Percentiles rank a stretch among this genome's conserved stretches.
phyloP scores from a whole-genome alignment of 2,113 vertebrate species.

The Genyomyrus donnyi region DNA sequence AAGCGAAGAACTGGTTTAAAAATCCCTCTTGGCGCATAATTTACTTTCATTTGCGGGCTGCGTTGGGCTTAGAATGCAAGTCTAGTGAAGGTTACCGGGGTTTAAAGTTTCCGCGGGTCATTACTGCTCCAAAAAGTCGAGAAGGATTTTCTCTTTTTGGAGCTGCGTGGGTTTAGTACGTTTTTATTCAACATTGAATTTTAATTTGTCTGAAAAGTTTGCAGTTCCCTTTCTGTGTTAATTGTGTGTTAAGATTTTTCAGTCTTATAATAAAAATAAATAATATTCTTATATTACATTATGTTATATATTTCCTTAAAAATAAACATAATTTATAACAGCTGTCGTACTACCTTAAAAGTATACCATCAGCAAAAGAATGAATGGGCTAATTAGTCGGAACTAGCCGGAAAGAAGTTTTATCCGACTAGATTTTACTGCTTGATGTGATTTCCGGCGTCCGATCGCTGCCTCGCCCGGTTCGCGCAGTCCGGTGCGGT shows the following conservation, averaged over 20 bases:
- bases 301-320: not conserved
- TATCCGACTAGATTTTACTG: not conserved
- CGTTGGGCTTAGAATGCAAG: constrained; percentile 11
- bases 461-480: not conserved
- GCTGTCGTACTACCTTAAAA: not conserved
- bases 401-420: not conserved
- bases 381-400: not conserved
- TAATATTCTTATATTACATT: not conserved
- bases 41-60: constrained; percentile 13
- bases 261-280: not conserved
- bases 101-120: constrained; percentile 18
- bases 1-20: constrained; percentile 25
- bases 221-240: not conserved
- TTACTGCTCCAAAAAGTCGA: not conserved
- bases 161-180: not conserved
- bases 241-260: not conserved
- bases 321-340: not conserved
- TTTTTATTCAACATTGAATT: not conserved
- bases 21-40: constrained; percentile 22
- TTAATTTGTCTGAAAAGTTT: not conserved
- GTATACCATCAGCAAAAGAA: not conserved
- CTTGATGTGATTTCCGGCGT: not conserved
- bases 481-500: not conserved
- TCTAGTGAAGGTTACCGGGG: constrained; percentile 28
- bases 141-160: constrained; percentile 8